Evolutionary conservation across 2,888 invertebrate genomes (phyloP), one percentile per base, ranked within the genome.

Genomic region (Corbicula japonica): DNA sequence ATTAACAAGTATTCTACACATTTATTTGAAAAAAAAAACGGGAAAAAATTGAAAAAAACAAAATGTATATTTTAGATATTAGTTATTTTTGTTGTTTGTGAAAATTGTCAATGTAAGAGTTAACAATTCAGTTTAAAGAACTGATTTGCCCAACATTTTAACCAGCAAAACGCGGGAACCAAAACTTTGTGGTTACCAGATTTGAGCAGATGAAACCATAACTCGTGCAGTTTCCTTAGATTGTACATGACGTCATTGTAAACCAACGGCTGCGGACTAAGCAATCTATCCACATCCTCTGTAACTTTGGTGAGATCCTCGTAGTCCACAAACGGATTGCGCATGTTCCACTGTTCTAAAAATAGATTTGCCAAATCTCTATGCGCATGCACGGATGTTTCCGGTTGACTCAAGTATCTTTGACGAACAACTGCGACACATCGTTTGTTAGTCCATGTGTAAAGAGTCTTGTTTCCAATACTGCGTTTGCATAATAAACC

Each of bases 201-300:
- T 38, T 93, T 91, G 21, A 94, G 88, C 1, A 94, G 86, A 75
- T 94, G 94, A 77, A 90, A 93, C 94, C 94, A 94, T 18, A 94
- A 87, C 83, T 92, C 92, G 26, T 90, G 85, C 5, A 94, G 69
- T 44, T 91, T 83, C 28, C 94, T 74, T 34, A 89, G 68, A 84
- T 94, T 94, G 75, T 92, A 92, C 35, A 86, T 86, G n/a, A 90
- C 88, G 52, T 92, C 91, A 44, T 92, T 93, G 74, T 89, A 90
- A 5, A 91, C 80, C 44, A 92, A 71, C 4, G 92, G 92, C 60
- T 92, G 91, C 15, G 87, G 90, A 35, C 84, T 77, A 0, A 88
- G 65, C 28, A 83, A 76, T 44, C 91, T 73, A 50, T 84, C 80
- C 0, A 75, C 78, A 23, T 69, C 75, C 32, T 86, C 83, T 12